Evolutionary conservation across 2,113 vertebrate species (phyloP).

Genomic region (Hipposideros armiger): DNA sequence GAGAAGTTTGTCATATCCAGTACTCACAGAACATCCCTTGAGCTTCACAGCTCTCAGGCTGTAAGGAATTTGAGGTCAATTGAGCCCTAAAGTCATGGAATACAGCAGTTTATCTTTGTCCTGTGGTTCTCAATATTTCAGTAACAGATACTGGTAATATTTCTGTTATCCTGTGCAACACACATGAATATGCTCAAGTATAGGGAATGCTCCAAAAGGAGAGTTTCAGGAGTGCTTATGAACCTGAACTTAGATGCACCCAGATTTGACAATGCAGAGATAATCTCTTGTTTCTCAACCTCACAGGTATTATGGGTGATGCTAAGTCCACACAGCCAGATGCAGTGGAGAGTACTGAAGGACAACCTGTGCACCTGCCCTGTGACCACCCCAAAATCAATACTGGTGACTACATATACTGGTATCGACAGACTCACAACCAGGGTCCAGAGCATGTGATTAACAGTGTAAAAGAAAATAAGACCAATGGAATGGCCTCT

Average conservation of each 20-base stretch:
- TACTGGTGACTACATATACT: background rate
- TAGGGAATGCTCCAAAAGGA: fast-evolving
- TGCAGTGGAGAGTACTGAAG: background rate
- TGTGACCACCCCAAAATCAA: conserved; percentile 53
- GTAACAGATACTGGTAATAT: background rate
- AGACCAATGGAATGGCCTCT: background rate
- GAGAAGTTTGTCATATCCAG: background rate
- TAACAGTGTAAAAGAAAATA: background rate
- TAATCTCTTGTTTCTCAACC: conserved; percentile 4
- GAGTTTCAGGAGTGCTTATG: background rate
- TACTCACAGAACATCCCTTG: background rate
- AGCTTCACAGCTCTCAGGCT: background rate
- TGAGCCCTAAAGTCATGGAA: background rate
- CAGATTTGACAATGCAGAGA: background rate
- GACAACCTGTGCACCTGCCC: background rate
- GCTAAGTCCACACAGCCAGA: conserved; percentile 61
- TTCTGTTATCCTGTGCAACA: background rate
- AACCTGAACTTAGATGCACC: background rate
- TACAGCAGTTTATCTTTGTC: background rate
- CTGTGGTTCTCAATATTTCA: background rate
- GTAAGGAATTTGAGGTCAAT: background rate
- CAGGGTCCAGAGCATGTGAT: conserved; percentile 55
- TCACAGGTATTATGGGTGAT: conserved; percentile 29
- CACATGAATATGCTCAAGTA: background rate
- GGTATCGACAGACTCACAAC: conserved; percentile 62